phyloP scores from a whole-genome alignment of 37 sponge, comb jelly and placozoan genomes.

The Agelas oroides region DNA sequence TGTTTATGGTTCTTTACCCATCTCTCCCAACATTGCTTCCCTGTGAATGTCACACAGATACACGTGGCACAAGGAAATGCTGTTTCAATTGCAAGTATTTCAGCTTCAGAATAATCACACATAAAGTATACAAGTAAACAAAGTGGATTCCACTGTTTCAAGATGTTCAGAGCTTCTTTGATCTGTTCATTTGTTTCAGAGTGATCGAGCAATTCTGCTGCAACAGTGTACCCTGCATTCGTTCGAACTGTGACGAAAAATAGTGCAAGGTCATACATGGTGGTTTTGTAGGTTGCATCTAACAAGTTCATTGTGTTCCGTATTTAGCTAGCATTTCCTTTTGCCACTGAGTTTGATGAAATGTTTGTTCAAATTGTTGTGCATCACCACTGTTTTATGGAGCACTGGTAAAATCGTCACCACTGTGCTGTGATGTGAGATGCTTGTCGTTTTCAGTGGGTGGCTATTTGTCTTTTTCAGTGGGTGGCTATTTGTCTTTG shows the following conservation, averaged over 20 bases:
- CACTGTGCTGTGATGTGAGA: too few species aligned
- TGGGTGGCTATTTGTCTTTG: too few species aligned
- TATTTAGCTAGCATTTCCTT: constrained; percentile 24
- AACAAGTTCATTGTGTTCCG: constrained; percentile 29
- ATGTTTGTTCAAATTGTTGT: too few species aligned
- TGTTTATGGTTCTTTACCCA: constrained; percentile 53
- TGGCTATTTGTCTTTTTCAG: too few species aligned
- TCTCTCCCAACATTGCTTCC: constrained; percentile 55
- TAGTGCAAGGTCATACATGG: constrained; percentile 50
- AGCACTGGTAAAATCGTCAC: too few species aligned
- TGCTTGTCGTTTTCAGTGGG: too few species aligned
- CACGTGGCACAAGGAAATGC: constrained; percentile 14
- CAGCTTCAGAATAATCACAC: too few species aligned
- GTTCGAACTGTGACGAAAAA: constrained; percentile 58
- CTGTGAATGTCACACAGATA: constrained; percentile 1
- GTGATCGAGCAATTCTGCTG: constrained; percentile 43
- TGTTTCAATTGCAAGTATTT: constrained; percentile 21
- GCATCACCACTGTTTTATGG: too few species aligned
- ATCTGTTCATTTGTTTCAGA: constrained; percentile 31
- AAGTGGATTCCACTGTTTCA: constrained; percentile 43
- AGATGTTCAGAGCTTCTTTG: constrained; percentile 44
- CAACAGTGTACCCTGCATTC: constrained; percentile 53
- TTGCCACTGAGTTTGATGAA: constrained; percentile 65
- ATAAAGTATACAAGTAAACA: constrained; percentile 49
- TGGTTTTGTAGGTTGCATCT: constrained; percentile 65